phyloP scores from a whole-genome alignment of 1,140 invertebrate species.

The Drosophila takahashii region DNA sequence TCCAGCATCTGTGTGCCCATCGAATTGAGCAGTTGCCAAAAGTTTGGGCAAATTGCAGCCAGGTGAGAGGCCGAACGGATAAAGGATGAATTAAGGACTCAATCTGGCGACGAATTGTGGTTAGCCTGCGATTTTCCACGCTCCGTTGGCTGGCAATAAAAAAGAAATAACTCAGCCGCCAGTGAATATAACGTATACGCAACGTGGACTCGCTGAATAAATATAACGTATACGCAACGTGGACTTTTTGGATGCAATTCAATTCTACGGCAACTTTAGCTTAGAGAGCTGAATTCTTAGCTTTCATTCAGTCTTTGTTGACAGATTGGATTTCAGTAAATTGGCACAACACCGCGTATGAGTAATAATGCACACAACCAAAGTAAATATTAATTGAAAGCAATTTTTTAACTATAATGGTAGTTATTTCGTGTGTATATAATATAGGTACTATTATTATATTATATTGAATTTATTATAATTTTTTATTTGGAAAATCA shows the following conservation, averaged over 20 bases:
- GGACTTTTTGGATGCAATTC: not conserved
- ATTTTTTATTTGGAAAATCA: no score
- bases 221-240: no score
- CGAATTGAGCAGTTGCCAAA: constrained; percentile 43
- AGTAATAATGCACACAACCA: not conserved
- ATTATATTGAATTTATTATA: not conserved
- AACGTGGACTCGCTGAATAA: not conserved
- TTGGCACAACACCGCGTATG: not conserved
- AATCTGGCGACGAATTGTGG: not conserved
- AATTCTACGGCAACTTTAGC: no score
- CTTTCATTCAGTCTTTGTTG: not conserved
- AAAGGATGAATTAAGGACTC: constrained; percentile 21
- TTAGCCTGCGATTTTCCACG: not conserved
- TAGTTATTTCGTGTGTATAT: not conserved
- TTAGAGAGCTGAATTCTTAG: not conserved
- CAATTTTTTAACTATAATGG: not conserved
- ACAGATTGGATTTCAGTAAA: no score
- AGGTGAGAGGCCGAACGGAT: constrained; percentile 24
- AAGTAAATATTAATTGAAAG: not conserved
- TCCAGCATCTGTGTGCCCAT: constrained; percentile 32
- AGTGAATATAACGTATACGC: not conserved
- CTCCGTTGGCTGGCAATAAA: not conserved
- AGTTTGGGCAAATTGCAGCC: constrained; percentile 33
- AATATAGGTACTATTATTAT: not conserved
- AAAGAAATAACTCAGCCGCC: constrained; percentile 1